Conservation (phyloP, 2,797 vertebrate genomes). For the Phrynocephalus forsythii region DNA sequence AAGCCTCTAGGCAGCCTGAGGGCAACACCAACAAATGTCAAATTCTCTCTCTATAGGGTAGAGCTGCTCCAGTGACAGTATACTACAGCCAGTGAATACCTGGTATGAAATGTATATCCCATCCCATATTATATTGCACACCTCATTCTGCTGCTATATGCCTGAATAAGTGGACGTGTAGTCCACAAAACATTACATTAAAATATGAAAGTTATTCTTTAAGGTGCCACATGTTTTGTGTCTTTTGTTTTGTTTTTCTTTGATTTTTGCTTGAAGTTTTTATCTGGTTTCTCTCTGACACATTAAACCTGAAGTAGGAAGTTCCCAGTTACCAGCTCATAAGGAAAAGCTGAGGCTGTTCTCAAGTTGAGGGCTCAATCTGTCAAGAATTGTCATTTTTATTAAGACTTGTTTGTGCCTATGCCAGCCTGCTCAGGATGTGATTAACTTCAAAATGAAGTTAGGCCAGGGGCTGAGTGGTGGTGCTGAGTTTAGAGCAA, state of each 20-base stretch:
- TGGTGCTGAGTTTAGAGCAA: neutral
- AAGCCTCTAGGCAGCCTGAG: neutral
- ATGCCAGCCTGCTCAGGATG: conserved; percentile 56
- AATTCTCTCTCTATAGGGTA: neutral
- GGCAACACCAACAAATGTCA: neutral
- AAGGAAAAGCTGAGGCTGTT: neutral
- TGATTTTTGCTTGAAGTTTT: neutral
- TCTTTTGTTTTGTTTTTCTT: too few relatives aligned
- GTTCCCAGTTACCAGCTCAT: neutral
- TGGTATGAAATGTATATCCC: too few relatives aligned
- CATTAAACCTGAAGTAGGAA: accelerated
- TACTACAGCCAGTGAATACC: too few relatives aligned
- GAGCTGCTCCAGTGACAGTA: neutral
- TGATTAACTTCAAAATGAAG: conserved; percentile 61
- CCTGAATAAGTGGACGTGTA: too few relatives aligned
- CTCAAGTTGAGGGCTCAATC: conserved; percentile 47
- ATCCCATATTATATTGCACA: too few relatives aligned
- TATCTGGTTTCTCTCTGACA: neutral
- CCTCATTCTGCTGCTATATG: too few relatives aligned
- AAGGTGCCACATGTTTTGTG: too few relatives aligned
- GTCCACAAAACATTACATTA: too few relatives aligned
- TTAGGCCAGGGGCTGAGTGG: conserved; percentile 27
- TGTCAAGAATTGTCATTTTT: conserved; percentile 64
- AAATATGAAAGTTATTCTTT: too few relatives aligned
- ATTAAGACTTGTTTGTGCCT: conserved; percentile 59